Evolutionary conservation across 2,797 vertebrate genomes (phyloP).

Genomic region (Poecilia gillii): DNA sequence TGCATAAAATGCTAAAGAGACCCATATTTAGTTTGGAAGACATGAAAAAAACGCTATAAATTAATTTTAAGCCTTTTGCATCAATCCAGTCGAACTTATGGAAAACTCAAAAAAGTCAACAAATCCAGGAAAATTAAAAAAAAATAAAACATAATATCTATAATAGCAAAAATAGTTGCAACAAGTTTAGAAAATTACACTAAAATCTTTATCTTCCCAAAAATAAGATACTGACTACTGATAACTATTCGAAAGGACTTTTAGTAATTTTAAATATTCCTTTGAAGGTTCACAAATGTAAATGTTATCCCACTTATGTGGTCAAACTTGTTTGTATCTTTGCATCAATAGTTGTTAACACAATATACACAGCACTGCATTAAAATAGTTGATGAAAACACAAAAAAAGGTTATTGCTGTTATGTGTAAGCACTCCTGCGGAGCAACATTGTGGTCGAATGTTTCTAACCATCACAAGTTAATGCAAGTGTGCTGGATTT

Average conservation of each 20-base stretch:
- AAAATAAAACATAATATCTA: background rate
- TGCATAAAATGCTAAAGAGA: background rate
- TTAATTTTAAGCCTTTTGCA: background rate
- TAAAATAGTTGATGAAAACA: background rate
- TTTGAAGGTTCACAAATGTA: background rate
- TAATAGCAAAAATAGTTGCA: background rate
- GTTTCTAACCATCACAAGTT: background rate
- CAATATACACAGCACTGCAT: background rate
- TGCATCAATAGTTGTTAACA: background rate
- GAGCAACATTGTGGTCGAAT: background rate
- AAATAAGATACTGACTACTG: background rate
- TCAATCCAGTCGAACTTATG: background rate
- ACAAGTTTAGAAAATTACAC: background rate
- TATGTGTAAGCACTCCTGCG: background rate
- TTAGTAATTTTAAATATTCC: background rate
- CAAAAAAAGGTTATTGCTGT: background rate
- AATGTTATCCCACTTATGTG: background rate
- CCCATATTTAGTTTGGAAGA: background rate
- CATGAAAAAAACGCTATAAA: background rate
- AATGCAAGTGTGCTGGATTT: background rate
- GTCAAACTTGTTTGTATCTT: background rate
- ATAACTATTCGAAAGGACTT: background rate
- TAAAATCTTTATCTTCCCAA: background rate
- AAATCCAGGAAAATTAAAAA: background rate
- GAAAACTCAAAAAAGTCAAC: background rate